These are phyloP conservation scores for Cyprinodon diabolis DNA, from an alignment of 2,797 vertebrate species.

Conservation along the genomic window DNA sequence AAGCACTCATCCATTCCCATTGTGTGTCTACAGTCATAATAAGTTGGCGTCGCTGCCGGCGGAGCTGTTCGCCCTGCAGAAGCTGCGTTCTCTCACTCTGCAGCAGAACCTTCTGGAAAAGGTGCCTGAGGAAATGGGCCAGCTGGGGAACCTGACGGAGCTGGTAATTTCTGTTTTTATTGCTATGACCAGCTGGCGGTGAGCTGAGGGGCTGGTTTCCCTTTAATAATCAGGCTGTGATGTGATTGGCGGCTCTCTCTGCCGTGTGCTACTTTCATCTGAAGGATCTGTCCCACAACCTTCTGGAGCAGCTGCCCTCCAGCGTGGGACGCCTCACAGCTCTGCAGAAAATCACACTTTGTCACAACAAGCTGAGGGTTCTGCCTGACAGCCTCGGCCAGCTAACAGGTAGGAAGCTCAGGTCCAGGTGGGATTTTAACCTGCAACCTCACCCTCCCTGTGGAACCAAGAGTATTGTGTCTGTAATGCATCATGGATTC, in stretches of 20 bases:
- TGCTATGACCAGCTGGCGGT: not conserved
- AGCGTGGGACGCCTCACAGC: conserved; percentile 52
- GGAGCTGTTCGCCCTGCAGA: conserved; percentile 71
- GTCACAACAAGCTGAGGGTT: conserved; percentile 61
- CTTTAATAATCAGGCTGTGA: too few relatives aligned
- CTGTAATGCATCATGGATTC: too few relatives aligned
- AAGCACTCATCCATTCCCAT: too few relatives aligned
- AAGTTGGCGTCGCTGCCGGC: conserved; percentile 50
- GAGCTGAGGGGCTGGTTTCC: too few relatives aligned
- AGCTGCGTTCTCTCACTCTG: conserved; percentile 79
- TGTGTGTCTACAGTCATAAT: conserved; percentile 60
- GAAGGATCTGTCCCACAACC: conserved; percentile 70
- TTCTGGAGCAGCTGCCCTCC: conserved; percentile 53
- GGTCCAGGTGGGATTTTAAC: not conserved
- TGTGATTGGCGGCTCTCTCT: not conserved
- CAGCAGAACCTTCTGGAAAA: conserved; percentile 84
- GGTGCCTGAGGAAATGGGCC: conserved; percentile 83
- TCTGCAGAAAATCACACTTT: conserved; percentile 64
- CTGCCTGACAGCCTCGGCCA: conserved; percentile 59
- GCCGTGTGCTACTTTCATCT: conserved; percentile 11
- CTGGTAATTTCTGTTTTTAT: conserved; percentile 56
- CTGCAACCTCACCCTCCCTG: not conserved
- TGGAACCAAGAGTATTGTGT: not conserved
- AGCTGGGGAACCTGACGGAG: conserved; percentile 70
- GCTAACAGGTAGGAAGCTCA: conserved; percentile 59